These are phyloP conservation scores for Calephelis virginiensis DNA, from an alignment of 1,140 invertebrate genomes.

Conservation along the genomic window DNA sequence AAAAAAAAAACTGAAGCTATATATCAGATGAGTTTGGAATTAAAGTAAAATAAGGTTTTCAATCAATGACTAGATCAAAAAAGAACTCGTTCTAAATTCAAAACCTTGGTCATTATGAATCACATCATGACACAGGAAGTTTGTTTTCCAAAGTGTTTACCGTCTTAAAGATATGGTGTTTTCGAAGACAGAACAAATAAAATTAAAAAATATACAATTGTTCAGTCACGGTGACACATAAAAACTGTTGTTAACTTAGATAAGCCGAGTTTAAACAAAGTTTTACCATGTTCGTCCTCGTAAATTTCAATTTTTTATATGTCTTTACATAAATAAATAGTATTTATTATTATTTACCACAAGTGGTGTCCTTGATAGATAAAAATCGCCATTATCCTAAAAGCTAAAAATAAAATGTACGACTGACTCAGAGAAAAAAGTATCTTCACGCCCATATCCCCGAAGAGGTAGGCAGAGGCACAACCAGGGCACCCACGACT, in stretches of 20 bases:
- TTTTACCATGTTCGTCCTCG: background rate
- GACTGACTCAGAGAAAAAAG: no score
- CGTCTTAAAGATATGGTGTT: slow-evolving; percentile 5
- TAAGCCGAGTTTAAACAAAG: background rate
- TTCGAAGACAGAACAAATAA: slow-evolving; percentile 8
- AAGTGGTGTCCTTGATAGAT: no score
- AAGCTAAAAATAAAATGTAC: no score
- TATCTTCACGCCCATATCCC: no score
- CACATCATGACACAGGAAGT: slow-evolving; percentile 9
- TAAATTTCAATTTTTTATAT: background rate
- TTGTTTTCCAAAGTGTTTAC: slow-evolving; percentile 13
- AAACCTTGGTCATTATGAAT: slow-evolving; percentile 13
- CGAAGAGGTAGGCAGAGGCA: no score
- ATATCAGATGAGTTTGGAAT: no score
- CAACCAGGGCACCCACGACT: no score
- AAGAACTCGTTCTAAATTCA: slow-evolving; percentile 13
- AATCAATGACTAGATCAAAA: background rate
- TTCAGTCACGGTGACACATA: slow-evolving; percentile 8
- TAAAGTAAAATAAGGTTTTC: no score
- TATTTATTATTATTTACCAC: no score
- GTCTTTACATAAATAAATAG: no score
- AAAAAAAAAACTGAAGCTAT: no score
- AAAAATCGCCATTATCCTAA: no score
- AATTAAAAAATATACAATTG: slow-evolving; percentile 13
- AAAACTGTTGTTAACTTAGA: slow-evolving; percentile 2